Evolutionary conservation across 2,113 vertebrate genomes (phyloP), one percentile per base, ranked within the genome.

Genomic region (Pimephales promelas): DNA sequence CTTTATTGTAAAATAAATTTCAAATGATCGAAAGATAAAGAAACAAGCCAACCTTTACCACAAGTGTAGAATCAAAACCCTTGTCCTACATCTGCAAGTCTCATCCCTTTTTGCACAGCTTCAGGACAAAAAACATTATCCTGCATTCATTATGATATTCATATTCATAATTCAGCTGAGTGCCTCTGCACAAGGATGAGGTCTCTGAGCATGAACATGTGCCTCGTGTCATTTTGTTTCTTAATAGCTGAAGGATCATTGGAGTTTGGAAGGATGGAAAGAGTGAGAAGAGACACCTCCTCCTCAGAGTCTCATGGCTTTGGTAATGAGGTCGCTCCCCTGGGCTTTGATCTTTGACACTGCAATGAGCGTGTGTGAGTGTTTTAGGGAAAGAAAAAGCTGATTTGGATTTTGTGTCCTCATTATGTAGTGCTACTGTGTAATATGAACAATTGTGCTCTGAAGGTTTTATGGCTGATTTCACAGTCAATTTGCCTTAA

Each of bases 141-240:
- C 49, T 45, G 11, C 47, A 86, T 91, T 84, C 52, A 91, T 89
- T 84, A 87, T 85, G 40, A 79, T 83, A 61, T 84, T 85, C 82
- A 75, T 47, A 43, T 92, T 78, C 86, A 91, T 92, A 90, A 90
- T 91, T 91, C 61, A 92, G 34, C 79, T 62, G 83, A 89, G 86
- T 83, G 84, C 72, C 62, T 36, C 62, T 84, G 56, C 70, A 76
- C 31, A 28, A 43, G 28, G 26, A 24, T 56, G 16, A 36, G 16
- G 4, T 40, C 49, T 49, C 52, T 61, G 74, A 64, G 40, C 52
- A 61, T 43, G 68, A 83, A 34, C 45, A 79, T 72, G 43, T 24
- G 68, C 22, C 81, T 20, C 24, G 24, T 81, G 77, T 54, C 40
- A 82, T 18, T 87, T 87, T 36, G 71, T 61, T 47, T 5, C 45